phyloP scores from a whole-genome alignment of 2,113 vertebrate genomes.

The Microcebus griseorufus region DNA sequence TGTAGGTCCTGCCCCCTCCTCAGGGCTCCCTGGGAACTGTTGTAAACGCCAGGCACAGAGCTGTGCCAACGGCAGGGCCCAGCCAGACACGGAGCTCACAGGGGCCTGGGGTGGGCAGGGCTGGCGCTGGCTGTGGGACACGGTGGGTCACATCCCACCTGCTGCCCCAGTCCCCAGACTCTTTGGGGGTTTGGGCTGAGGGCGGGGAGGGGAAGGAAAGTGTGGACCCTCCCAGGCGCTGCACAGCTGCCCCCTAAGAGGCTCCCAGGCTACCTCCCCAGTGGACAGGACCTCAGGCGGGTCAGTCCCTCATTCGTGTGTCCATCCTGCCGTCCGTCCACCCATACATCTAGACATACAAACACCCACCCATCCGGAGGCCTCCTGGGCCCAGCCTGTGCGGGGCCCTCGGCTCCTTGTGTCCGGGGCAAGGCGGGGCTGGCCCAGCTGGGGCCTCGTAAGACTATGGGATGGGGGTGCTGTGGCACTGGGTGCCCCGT shows the following conservation, averaged over 20 bases:
- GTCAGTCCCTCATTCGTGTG: not conserved
- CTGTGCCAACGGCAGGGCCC: no score
- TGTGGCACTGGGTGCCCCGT: accelerated
- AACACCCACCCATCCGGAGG: not conserved
- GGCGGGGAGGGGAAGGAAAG: not conserved
- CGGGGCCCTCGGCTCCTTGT: not conserved
- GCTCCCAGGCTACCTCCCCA: not conserved
- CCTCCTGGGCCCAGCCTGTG: not conserved
- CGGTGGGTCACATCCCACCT: not conserved
- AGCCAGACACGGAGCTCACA: not conserved
- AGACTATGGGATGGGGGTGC: not conserved
- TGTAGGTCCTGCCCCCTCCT: not conserved
- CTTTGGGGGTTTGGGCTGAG: not conserved
- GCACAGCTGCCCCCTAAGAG: not conserved
- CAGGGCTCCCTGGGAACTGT: not conserved
- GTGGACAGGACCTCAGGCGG: not conserved
- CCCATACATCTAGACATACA: no score
- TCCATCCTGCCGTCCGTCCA: not conserved
- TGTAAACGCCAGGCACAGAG: not conserved
- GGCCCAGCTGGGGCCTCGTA: not conserved
- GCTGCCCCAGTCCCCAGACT: not conserved
- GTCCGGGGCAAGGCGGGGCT: not conserved
- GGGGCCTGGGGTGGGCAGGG: accelerated
- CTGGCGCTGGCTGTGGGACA: not conserved
- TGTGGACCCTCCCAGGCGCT: not conserved